Evolutionary conservation across 2,888 invertebrate genomes (phyloP), one percentile per base, ranked within the genome.

Genomic region (Leptopilina drosophilae): DNA sequence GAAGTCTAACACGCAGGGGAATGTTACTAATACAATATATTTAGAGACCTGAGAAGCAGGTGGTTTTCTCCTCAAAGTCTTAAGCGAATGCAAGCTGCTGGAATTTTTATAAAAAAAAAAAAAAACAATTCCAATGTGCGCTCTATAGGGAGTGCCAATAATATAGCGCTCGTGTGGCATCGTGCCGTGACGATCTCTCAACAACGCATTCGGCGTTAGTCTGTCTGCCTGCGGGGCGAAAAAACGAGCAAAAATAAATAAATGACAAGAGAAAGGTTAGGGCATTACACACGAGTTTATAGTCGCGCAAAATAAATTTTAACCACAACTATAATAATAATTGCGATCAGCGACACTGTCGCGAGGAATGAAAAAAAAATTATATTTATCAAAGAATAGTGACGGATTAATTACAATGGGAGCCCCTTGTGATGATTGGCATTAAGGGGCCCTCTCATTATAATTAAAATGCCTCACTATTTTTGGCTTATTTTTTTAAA

Each of bases 191-290:
- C 73, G 73, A 56, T 73, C 73, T 73, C 73, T 81, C 80, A 75
- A 81, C 78, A 82, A 82, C 82, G n/a, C n/a, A 82, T 81, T 83
- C 69, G 82, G 6, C 5, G 15, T 62, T 78, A 76, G 79, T 66
- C 42, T 69, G 73, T 69, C 20, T 75, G 78, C 4, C 77, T 76
- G 77, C 64, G 6, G 76, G 81, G 69, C 76, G 67, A 66, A 40
- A 42, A 12, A 77, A 67, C 59, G 53, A 69, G 77, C 80, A 66
- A 73, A 73, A 76, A 69, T 26, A 66, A 65, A 78, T 11, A 40
- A 64, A 77, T 66, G 82, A 49, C 49, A 49, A 49, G 42, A 42
- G 42, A 42, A 42, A 8, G 42, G 42, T 49, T 4, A 11, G 49
- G 75, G 76, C 64, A 20, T 26, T 7, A 14, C 26, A 14, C 26